phyloP scores from a whole-genome alignment of 1,140 invertebrate species.

The Drosophila rhopaloa region DNA sequence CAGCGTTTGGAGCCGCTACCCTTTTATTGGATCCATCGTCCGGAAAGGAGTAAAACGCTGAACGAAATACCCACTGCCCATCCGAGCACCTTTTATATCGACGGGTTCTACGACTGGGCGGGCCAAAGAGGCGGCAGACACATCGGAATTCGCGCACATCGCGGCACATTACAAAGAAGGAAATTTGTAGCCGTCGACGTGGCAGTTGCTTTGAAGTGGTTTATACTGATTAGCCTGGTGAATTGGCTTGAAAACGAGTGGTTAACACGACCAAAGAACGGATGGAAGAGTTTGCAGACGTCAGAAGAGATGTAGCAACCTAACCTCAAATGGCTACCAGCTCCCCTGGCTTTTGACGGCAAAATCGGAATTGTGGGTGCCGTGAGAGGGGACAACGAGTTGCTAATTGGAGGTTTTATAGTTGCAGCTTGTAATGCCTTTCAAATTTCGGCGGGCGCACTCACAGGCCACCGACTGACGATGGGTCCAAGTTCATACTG shows the following conservation, averaged over 20 bases:
- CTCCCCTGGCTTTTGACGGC: conserved; percentile 6
- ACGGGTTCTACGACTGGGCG: conserved; percentile 1
- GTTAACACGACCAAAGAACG: conserved; percentile 14
- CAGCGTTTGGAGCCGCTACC: not conserved
- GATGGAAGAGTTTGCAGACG: conserved; percentile 1
- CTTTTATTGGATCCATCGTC: conserved; percentile 25
- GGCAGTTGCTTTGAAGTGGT: conserved; percentile 65
- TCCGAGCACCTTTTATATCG: conserved; percentile 45
- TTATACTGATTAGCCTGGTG: conserved; percentile 66
- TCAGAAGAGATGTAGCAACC: not conserved
- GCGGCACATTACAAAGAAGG: conserved; percentile 50
- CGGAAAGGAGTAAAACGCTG: conserved; percentile 40
- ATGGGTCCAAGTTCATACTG: conserved; percentile 24
- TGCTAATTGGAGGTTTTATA: conserved; percentile 75
- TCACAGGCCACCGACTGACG: not conserved
- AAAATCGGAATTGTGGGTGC: conserved; percentile 2
- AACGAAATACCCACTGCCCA: conserved; percentile 38
- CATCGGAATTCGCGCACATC: conserved; percentile 54
- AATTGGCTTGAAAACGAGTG: conserved; percentile 59
- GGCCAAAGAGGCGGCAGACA: conserved; percentile 49
- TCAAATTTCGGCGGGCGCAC: conserved; percentile 37
- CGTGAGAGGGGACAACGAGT: conserved; percentile 32
- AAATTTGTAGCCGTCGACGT: conserved; percentile 35
- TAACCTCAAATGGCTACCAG: conserved; percentile 12
- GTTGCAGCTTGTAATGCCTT: conserved; percentile 62